phyloP scores from a whole-genome alignment of 1,140 invertebrate species.

The Drosophila asahinai region DNA sequence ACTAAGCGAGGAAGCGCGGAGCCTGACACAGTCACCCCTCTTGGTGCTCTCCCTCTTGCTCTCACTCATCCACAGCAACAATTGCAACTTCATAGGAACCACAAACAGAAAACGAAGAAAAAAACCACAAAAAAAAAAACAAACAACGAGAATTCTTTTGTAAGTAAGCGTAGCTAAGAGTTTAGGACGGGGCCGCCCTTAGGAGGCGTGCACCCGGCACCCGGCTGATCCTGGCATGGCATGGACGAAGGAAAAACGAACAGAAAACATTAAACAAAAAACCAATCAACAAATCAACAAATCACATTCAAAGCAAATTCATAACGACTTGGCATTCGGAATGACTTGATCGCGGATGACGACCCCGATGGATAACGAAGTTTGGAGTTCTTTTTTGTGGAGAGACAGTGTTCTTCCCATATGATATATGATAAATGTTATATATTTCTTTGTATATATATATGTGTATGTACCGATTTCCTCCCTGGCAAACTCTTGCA shows the following conservation, averaged over 20 bases:
- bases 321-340: conserved; percentile 59
- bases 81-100: conserved; percentile 63
- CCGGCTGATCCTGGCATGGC: conserved; percentile 82
- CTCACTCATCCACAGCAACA: conserved; percentile 43
- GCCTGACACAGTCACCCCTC: conserved; percentile 44
- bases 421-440: conserved; percentile 23
- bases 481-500: conserved; percentile 31
- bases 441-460: conserved; percentile 21
- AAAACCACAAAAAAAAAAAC: conserved; percentile 51
- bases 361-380: conserved; percentile 33
- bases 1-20: conserved; percentile 44
- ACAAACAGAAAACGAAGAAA: conserved; percentile 58
- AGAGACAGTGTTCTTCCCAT: conserved; percentile 34
- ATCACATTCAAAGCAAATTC: conserved; percentile 43
- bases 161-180: conserved; percentile 79
- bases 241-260: conserved; percentile 80
- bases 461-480: conserved; percentile 35
- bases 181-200: conserved; percentile 69
- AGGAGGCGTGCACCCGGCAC: conserved; percentile 58
- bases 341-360: conserved; percentile 48
- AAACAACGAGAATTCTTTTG: conserved; percentile 54
- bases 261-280: conserved; percentile 30
- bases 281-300: conserved; percentile 21
- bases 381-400: conserved; percentile 6
- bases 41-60: conserved; percentile 60